Evolutionary conservation across 2,797 vertebrate genomes (phyloP).

Genomic region (Distichodus sexfasciatus): DNA sequence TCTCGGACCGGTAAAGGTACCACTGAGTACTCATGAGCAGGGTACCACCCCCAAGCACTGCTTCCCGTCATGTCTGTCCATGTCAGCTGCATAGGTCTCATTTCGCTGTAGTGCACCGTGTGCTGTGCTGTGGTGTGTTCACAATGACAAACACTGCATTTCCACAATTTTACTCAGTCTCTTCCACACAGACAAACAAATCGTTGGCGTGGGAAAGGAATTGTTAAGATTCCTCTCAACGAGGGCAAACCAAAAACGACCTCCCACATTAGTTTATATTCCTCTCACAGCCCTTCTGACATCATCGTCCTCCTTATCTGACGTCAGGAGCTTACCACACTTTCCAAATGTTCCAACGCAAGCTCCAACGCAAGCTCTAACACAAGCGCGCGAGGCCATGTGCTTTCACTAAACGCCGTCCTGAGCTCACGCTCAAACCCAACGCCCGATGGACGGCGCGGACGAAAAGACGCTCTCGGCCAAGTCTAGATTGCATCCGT

Average conservation of each 20-base stretch:
- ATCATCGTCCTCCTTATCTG: neutral
- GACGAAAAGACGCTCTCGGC: neutral
- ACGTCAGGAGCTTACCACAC: neutral
- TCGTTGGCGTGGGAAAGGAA: neutral
- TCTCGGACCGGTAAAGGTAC: too few relatives aligned
- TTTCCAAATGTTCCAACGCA: neutral
- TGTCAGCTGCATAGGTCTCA: too few relatives aligned
- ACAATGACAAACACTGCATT: too few relatives aligned
- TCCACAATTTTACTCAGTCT: too few relatives aligned
- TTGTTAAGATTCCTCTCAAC: neutral
- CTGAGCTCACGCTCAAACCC: neutral
- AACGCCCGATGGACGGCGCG: neutral
- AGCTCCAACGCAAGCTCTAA: too few relatives aligned
- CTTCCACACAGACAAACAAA: too few relatives aligned
- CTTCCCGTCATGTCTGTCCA: too few relatives aligned
- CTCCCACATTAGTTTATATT: too few relatives aligned
- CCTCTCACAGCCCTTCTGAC: neutral
- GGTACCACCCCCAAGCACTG: too few relatives aligned
- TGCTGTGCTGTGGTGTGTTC: too few relatives aligned
- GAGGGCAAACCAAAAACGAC: neutral
- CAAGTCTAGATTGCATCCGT: conserved; percentile 23
- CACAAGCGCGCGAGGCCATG: neutral
- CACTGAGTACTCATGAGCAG: too few relatives aligned
- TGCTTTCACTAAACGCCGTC: neutral
- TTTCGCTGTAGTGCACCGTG: too few relatives aligned